Conservation (phyloP, 2,113 vertebrate genomes). For the Microcebus jonahi region DNA sequence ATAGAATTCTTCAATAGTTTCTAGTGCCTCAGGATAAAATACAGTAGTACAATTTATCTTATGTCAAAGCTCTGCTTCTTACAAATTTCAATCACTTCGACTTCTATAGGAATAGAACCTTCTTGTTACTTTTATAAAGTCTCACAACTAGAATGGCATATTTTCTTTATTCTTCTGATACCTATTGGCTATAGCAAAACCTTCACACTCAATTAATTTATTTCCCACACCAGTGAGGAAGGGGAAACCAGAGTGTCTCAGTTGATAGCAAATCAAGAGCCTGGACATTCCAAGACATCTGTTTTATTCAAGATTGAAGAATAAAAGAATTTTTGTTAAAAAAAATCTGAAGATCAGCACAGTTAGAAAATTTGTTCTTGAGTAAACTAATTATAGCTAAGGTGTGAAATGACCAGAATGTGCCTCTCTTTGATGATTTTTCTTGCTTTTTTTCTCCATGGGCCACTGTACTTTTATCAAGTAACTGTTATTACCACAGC, state of each 20-base stretch:
- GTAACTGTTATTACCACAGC: background rate
- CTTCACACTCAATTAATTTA: background rate
- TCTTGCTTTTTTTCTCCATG: background rate
- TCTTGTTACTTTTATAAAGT: slow-evolving; percentile 9
- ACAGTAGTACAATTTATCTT: slow-evolving; percentile 9
- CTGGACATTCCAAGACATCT: background rate
- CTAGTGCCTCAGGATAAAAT: background rate
- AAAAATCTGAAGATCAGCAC: background rate
- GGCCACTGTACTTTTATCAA: background rate
- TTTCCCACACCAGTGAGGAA: background rate
- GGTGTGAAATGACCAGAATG: background rate
- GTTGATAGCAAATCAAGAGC: background rate
- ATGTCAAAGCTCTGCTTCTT: background rate
- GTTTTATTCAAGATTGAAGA: background rate
- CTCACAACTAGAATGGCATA: background rate
- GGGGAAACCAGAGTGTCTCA: background rate
- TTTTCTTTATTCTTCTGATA: slow-evolving; percentile 4
- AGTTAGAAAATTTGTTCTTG: background rate
- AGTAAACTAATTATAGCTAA: background rate
- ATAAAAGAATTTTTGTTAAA: background rate
- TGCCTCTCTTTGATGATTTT: background rate
- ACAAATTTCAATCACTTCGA: background rate
- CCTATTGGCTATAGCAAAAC: background rate
- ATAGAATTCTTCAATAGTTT: background rate
- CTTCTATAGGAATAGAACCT: background rate